These are phyloP conservation scores for Phymorhynchus buccinoides DNA, from an alignment of 1,140 invertebrate species.

Conservation along the genomic window DNA sequence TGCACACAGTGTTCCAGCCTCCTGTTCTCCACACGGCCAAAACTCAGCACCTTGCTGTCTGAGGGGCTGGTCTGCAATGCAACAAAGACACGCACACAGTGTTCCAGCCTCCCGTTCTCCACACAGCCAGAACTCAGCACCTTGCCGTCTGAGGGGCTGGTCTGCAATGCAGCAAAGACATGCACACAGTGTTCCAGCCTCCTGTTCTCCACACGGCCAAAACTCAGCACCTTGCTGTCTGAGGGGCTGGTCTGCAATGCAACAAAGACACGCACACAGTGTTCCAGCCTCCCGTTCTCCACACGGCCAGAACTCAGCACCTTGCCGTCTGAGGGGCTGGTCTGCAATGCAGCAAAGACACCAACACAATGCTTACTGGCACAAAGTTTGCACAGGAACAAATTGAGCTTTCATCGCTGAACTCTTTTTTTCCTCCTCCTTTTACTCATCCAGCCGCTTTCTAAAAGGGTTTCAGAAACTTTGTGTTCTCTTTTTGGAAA, in stretches of 20 bases:
- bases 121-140: constrained; percentile 93
- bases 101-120: constrained; percentile 85
- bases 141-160: constrained; percentile 94
- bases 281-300: constrained; percentile 88
- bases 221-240: constrained; percentile 93
- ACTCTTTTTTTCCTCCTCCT: too few species aligned
- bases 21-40: constrained; percentile 88
- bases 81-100: too few species aligned
- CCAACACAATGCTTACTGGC: too few species aligned
- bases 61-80: constrained; percentile 88
- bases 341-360: too few species aligned
- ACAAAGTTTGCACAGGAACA: too few species aligned
- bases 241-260: constrained; percentile 85
- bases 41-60: constrained; percentile 93
- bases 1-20: constrained; percentile 94
- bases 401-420: too few species aligned
- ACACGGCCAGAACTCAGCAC: constrained; percentile 93
- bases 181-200: too few species aligned
- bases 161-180: too few species aligned
- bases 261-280: too few species aligned
- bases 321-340: constrained; percentile 94
- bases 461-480: too few species aligned
- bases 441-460: too few species aligned
- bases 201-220: constrained; percentile 88
- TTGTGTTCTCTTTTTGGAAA: too few species aligned